phyloP scores from a whole-genome alignment of 2,113 vertebrate species.

The Gymnobelideus leadbeateri region DNA sequence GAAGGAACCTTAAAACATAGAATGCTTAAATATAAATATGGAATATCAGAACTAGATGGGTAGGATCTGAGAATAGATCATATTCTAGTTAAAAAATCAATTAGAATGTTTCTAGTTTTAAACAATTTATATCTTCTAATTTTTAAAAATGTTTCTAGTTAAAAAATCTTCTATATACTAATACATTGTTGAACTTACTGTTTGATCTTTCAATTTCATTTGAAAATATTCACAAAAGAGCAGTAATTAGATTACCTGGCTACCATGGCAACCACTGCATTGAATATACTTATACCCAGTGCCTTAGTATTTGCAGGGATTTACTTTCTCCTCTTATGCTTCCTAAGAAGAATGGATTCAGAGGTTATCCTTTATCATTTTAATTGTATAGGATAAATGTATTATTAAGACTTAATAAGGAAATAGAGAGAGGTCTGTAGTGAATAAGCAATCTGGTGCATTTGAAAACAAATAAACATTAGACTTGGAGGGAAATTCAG shows the following conservation, averaged over 20 bases:
- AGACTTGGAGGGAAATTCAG: neutral
- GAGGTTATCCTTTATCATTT: neutral
- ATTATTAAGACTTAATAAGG: too few species aligned
- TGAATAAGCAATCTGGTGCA: neutral
- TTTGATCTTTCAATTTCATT: slow-evolving; percentile 80
- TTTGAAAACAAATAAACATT: neutral
- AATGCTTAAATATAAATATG: neutral
- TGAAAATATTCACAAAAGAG: slow-evolving; percentile 79
- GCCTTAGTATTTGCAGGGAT: slow-evolving; percentile 58
- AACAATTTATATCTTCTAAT: neutral
- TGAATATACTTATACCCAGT: slow-evolving; percentile 59
- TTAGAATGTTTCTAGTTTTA: neutral
- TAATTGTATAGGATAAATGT: neutral
- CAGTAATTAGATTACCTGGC: slow-evolving; percentile 77
- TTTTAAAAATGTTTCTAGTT: slow-evolving; percentile 62
- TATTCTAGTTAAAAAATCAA: neutral
- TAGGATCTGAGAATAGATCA: neutral
- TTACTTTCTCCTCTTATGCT: slow-evolving; percentile 61
- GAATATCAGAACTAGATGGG: neutral
- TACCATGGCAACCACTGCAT: slow-evolving; percentile 72
- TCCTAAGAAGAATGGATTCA: slow-evolving; percentile 31
- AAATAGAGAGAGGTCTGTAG: neutral
- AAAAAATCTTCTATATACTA: slow-evolving; percentile 73
- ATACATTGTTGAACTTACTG: slow-evolving; percentile 65
- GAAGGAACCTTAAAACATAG: neutral